Evolutionary conservation across 2,113 vertebrate genomes (phyloP).

Genomic region (Haemorhous mexicanus): DNA sequence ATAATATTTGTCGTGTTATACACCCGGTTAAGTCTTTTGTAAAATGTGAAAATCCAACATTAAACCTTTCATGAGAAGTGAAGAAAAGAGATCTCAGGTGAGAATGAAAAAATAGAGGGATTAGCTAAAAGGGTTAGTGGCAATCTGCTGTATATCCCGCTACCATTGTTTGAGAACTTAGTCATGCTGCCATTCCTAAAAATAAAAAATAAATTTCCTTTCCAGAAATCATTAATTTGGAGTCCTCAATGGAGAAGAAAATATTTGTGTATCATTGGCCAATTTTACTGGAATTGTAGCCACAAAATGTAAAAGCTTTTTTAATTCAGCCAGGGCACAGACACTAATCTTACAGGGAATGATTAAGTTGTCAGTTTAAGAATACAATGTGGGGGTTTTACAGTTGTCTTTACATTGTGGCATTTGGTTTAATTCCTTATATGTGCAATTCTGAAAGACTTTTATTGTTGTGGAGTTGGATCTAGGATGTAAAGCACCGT

Average conservation of each 20-base stretch:
- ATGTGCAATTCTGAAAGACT: not conserved
- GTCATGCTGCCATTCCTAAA: not conserved
- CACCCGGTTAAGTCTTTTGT: not conserved
- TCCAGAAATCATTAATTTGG: not conserved
- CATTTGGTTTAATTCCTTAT: not conserved
- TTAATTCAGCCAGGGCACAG: not conserved
- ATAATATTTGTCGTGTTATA: not conserved
- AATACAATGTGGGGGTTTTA: not conserved
- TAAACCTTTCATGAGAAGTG: not conserved
- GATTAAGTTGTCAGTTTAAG: constrained; percentile 38
- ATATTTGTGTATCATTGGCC: not conserved
- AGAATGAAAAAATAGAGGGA: not conserved
- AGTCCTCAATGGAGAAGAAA: not conserved
- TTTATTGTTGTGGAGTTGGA: not conserved
- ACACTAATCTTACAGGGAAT: not conserved
- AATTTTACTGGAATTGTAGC: constrained; percentile 23
- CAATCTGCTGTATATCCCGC: not conserved
- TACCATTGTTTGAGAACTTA: not conserved
- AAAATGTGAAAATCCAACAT: not conserved
- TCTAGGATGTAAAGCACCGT: not conserved
- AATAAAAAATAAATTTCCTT: not conserved
- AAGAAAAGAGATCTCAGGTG: not conserved
- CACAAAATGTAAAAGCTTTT: not conserved
- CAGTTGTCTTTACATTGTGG: constrained; percentile 9
- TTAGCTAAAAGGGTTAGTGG: not conserved